Evolutionary conservation across 2,797 vertebrate species (phyloP).

Genomic region (Dendrocincla tyrannina): DNA sequence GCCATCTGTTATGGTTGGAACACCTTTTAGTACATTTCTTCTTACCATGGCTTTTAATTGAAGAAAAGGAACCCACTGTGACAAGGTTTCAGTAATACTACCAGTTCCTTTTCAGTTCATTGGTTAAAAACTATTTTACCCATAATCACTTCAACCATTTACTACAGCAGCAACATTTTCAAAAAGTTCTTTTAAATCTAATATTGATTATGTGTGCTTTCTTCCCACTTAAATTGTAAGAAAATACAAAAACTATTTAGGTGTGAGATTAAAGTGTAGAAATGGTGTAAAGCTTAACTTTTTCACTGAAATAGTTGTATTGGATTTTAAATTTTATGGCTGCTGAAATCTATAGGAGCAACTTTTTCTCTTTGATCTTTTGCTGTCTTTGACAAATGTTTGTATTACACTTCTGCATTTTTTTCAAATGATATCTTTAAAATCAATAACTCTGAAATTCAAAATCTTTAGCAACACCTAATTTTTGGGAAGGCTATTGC

Average conservation of each 20-base stretch:
- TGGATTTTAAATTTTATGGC: slow-evolving; percentile 68
- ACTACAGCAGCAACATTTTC: slow-evolving; percentile 42
- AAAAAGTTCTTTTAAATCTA: slow-evolving; percentile 59
- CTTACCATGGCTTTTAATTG: slow-evolving; percentile 52
- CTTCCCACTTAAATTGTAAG: slow-evolving; percentile 67
- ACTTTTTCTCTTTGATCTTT: slow-evolving; percentile 52
- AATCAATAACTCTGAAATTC: slow-evolving; percentile 61
- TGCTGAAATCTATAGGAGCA: slow-evolving; percentile 46
- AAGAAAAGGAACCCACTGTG: slow-evolving; percentile 42
- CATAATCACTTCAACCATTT: slow-evolving; percentile 56
- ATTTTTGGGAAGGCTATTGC: slow-evolving; percentile 5
- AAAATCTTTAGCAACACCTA: slow-evolving; percentile 24
- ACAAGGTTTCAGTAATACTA: slow-evolving; percentile 45
- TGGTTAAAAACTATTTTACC: slow-evolving; percentile 66
- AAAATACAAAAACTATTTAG: slow-evolving; percentile 71
- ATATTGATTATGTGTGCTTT: slow-evolving; percentile 66
- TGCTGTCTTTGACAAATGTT: slow-evolving; percentile 63
- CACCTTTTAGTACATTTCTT: slow-evolving; percentile 61
- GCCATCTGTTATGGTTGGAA: slow-evolving; percentile 72
- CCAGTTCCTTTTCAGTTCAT: slow-evolving; percentile 59
- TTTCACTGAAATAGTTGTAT: slow-evolving; percentile 63
- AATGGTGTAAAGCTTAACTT: slow-evolving; percentile 59
- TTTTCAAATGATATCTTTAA: slow-evolving; percentile 31
- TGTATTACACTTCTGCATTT: slow-evolving; percentile 30
- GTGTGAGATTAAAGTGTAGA: slow-evolving; percentile 72